Base-by-base conservation (phyloP, 1,140 invertebrate genomes). In the Drosophila sp. region DNA sequence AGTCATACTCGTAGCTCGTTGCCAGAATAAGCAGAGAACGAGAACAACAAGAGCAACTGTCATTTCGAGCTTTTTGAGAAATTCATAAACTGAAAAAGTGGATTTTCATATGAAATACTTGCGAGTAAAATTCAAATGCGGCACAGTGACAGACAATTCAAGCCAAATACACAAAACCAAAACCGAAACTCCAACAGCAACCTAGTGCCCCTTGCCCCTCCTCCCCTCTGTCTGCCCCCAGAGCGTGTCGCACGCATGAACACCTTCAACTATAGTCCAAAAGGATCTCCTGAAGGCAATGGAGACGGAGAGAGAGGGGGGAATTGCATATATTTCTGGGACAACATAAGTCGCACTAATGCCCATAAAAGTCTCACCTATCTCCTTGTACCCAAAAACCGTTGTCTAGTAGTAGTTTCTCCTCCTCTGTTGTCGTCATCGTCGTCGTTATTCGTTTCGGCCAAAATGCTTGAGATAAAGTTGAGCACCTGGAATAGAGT, bases 71-170 rank as follows among this genome's bases (percentile, higher is more conserved):
- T 87, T 87, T 86, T 89, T 87, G 84, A 89, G 83, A 87, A 87
- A 87, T 87, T 87, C 83, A 83, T 87, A 87, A 89, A 87, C 84
- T 87, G 83, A 87, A 87, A 86, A 89, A 87, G 83, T 87, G 83
- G 83, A 89, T 87, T 89, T 87, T 87, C 83, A 87, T 87, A 87
- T 79, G 83, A 87, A 87, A 87, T 87, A 89, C 44, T 86, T 86
- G 84, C 77, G 76, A 79, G 77, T 79, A 80, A 87, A 87, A 87
- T 87, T 87, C 83, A 87, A 87, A 87, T 87, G 84, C 69, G 76
- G 50, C 67, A 65, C 79, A 83, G 54, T 86, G 83, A 86, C 83
- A 86, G 83, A 67, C 67, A 56, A 40, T 25, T 17, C 35, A 38
- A 11, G 8, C 10, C 35, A 38, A 11, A 38, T 10, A 38, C 35